A percentile compares a stretch with the other conserved stretches of the same genome.
Evolutionary conservation across 2,797 vertebrate species (phyloP).

Genomic region (Urophycis tenuis): DNA sequence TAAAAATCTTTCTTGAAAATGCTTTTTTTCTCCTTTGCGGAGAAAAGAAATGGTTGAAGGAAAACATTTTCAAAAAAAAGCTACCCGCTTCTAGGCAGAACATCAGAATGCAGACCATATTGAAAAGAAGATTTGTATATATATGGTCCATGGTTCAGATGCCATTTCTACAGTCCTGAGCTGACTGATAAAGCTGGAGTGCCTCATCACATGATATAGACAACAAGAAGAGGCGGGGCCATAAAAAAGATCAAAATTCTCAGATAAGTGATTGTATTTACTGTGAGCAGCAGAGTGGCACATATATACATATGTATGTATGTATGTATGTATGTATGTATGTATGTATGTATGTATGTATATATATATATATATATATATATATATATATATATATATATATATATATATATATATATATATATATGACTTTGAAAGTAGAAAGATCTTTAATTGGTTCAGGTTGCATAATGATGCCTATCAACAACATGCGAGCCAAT

Average conservation of each 20-base stretch:
- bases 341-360: slow-evolving; percentile 32
- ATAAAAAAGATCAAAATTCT: slow-evolving; percentile 46
- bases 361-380: background rate
- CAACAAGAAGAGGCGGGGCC: slow-evolving; percentile 53
- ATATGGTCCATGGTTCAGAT: slow-evolving; percentile 71
- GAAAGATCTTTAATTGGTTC: slow-evolving; percentile 56
- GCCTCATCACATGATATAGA: slow-evolving; percentile 58
- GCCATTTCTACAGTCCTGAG: slow-evolving; percentile 74
- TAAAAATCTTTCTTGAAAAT: slow-evolving; percentile 35
- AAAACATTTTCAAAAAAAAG: slow-evolving; percentile 41
- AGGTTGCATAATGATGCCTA: slow-evolving; percentile 73
- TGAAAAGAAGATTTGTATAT: slow-evolving; percentile 62
- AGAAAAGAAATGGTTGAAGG: slow-evolving; percentile 52
- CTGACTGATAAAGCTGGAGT: slow-evolving; percentile 73
- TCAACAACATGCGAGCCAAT: slow-evolving; percentile 64
- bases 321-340: no score
- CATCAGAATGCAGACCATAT: slow-evolving; percentile 48
- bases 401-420: background rate
- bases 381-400: slow-evolving; percentile 17
- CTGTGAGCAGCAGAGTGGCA: slow-evolving; percentile 27
- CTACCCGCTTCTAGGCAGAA: background rate
- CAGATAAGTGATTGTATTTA: slow-evolving; percentile 51
- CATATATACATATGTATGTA: background rate
- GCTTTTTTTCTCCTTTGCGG: slow-evolving; percentile 47
- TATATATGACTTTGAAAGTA: slow-evolving; percentile 50